These are phyloP conservation scores for Todiramphus chloris DNA, from an alignment of 2,113 vertebrate species.

Conservation along the genomic window DNA sequence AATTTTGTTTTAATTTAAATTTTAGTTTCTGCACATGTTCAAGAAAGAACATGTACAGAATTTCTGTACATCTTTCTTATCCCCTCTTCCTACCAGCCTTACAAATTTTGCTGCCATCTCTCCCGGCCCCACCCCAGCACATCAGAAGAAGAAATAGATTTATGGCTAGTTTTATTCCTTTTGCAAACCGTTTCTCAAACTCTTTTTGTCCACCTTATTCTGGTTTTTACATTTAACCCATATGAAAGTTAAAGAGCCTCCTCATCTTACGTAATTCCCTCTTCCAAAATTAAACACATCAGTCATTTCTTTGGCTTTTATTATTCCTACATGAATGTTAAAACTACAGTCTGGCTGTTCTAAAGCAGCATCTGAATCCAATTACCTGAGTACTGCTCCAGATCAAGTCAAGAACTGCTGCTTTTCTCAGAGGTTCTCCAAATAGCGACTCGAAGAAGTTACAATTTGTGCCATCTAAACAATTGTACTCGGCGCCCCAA, in stretches of 20 bases:
- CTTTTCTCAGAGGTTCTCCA: background rate
- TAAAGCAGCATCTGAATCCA: conserved; percentile 17
- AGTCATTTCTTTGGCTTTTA: background rate
- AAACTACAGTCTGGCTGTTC: background rate
- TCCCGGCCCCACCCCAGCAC: background rate
- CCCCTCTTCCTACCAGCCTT: background rate
- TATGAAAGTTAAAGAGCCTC: background rate
- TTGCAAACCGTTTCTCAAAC: background rate
- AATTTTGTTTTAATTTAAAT: background rate
- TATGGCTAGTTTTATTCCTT: background rate
- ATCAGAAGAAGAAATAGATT: background rate
- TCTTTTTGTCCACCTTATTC: background rate
- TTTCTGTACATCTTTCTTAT: background rate
- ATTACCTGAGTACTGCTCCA: background rate
- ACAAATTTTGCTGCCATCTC: background rate
- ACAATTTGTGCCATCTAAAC: background rate
- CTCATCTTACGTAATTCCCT: background rate
- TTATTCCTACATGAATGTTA: background rate
- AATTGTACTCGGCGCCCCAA: background rate
- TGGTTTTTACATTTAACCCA: conserved; percentile 18
- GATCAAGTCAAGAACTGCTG: background rate
- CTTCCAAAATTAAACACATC: background rate
- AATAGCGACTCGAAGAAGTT: background rate
- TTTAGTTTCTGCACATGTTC: background rate
- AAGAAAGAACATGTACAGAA: no score